Percentiles rank a stretch among this genome's conserved stretches.
phyloP scores from a whole-genome alignment of 2,888 invertebrate genomes.

The Glyphotaelius pellucidus region DNA sequence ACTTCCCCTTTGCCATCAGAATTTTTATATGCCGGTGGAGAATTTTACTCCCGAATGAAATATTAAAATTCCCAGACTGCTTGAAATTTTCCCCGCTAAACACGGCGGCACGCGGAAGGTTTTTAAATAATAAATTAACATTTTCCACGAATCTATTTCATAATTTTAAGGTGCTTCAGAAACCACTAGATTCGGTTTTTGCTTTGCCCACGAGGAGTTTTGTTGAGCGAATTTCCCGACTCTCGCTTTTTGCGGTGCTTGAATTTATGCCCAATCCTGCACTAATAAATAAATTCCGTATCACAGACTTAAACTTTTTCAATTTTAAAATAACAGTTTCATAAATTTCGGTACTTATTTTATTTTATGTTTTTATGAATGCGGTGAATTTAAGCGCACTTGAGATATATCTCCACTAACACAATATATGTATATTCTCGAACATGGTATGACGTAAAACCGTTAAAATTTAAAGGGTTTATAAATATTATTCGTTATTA shows the following conservation, averaged over 20 bases:
- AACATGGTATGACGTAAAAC: too few relatives aligned
- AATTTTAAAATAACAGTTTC: too few relatives aligned
- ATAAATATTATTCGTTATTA: too few relatives aligned
- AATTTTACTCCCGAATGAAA: slow-evolving; percentile 30
- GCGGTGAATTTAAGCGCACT: too few relatives aligned
- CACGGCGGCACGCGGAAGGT: slow-evolving; percentile 25
- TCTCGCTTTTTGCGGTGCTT: not conserved
- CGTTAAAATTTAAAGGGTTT: too few relatives aligned
- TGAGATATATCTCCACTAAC: not conserved
- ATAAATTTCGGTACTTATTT: too few relatives aligned
- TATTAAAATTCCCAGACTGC: slow-evolving; percentile 34
- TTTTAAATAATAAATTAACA: slow-evolving; percentile 46
- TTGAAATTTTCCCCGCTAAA: slow-evolving; percentile 28
- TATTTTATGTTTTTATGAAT: too few relatives aligned
- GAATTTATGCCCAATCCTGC: not conserved
- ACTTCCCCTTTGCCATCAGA: not conserved
- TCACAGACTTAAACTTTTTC: not conserved
- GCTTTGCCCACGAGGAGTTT: not conserved
- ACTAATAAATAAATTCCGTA: not conserved
- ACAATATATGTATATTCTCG: too few relatives aligned
- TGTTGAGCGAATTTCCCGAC: not conserved
- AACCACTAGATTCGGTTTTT: not conserved
- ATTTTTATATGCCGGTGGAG: slow-evolving; percentile 23
- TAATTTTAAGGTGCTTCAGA: slow-evolving; percentile 18
- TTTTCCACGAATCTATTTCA: slow-evolving; percentile 40